Evolutionary conservation across 2,888 invertebrate species (phyloP).

Genomic region (Matsumyia berberina): DNA sequence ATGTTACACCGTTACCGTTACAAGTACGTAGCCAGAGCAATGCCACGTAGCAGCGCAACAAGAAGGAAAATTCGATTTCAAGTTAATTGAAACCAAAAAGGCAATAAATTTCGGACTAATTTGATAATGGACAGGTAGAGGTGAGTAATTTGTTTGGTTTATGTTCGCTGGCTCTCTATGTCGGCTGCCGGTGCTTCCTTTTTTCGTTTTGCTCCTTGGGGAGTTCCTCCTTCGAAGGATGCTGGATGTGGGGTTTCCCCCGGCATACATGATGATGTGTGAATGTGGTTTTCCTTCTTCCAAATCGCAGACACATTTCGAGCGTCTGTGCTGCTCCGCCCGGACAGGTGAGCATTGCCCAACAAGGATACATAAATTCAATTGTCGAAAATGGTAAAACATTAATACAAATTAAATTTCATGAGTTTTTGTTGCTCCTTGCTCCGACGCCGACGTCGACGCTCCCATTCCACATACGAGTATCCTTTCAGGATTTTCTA

Average conservation of each 20-base stretch:
- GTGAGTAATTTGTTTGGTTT: slow-evolving; percentile 74
- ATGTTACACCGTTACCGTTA: slow-evolving; percentile 48
- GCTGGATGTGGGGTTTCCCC: slow-evolving; percentile 11
- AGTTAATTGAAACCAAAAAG: slow-evolving; percentile 76
- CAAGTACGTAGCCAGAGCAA: slow-evolving; percentile 2
- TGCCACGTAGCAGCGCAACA: slow-evolving; percentile 35
- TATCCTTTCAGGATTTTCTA: neutral
- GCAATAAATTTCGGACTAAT: slow-evolving; percentile 75
- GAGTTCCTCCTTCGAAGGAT: slow-evolving; percentile 33
- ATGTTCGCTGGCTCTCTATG: slow-evolving; percentile 39
- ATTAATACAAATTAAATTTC: slow-evolving; percentile 71
- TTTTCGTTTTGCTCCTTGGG: slow-evolving; percentile 38
- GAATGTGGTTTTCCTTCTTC: slow-evolving; percentile 19
- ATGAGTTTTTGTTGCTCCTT: slow-evolving; percentile 10
- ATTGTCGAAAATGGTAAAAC: slow-evolving; percentile 66
- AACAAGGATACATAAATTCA: slow-evolving; percentile 59
- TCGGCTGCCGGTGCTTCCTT: neutral
- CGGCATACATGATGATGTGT: slow-evolving; percentile 45
- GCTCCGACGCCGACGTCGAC: neutral
- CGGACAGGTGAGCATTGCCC: slow-evolving; percentile 35
- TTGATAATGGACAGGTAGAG: slow-evolving; percentile 76
- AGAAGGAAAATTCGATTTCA: slow-evolving; percentile 72
- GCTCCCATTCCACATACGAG: neutral
- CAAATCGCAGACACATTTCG: neutral
- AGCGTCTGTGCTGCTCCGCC: slow-evolving; percentile 1